phyloP scores from a whole-genome alignment of 2,888 invertebrate species.

The Cataglyphis albicans region DNA sequence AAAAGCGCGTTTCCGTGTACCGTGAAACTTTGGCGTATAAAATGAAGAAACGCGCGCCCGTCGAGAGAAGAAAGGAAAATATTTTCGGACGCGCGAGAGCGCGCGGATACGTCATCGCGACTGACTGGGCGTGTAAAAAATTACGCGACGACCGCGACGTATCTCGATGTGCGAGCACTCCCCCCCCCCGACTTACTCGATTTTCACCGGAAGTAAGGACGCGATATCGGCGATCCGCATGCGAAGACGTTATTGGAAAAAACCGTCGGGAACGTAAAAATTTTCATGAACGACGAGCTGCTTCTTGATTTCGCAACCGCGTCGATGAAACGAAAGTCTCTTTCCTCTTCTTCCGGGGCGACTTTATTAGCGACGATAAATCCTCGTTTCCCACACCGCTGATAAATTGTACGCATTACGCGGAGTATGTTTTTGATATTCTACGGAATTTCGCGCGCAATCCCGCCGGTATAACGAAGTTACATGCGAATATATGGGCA shows the following conservation, averaged over 20 bases:
- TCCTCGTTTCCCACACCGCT: slow-evolving; percentile 10
- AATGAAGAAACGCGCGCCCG: neutral
- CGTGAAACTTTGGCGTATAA: slow-evolving; percentile 15
- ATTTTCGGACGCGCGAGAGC: neutral
- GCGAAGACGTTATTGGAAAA: neutral
- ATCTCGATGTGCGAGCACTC: neutral
- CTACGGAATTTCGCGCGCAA: slow-evolving; percentile 9
- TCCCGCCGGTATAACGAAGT: slow-evolving; percentile 35
- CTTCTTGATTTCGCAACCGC: neutral
- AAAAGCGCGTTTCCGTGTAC: slow-evolving; percentile 31
- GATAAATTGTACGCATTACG: slow-evolving; percentile 40
- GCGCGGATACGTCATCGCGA: neutral
- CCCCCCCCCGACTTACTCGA: neutral
- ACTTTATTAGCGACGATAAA: slow-evolving; percentile 36
- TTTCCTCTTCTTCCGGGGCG: neutral
- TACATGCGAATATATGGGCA: slow-evolving; percentile 32
- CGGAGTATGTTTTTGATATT: slow-evolving; percentile 50
- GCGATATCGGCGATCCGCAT: neutral
- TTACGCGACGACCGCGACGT: neutral
- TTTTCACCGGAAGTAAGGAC: neutral
- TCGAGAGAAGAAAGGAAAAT: slow-evolving; percentile 29
- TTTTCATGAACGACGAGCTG: slow-evolving; percentile 27
- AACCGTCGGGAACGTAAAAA: slow-evolving; percentile 14
- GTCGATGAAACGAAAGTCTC: neutral
- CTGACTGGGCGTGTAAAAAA: slow-evolving; percentile 1